Evolutionary conservation across 1,140 invertebrate species (phyloP).

Genomic region (Leptopilina clavipes): DNA sequence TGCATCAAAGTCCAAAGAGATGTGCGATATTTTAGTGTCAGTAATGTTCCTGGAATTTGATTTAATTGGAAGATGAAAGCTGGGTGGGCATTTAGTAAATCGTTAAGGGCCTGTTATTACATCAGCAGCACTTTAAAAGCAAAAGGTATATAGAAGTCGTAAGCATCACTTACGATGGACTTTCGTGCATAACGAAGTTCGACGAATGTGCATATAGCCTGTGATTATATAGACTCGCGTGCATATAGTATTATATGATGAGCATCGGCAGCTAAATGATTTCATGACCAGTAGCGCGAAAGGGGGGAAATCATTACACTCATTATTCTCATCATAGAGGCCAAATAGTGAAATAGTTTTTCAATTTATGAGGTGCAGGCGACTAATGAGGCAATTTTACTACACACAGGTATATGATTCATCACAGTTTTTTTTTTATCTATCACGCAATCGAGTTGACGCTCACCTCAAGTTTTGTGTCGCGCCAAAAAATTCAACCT

Average conservation of each 20-base stretch:
- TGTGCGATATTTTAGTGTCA: neutral
- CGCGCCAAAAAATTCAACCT: neutral
- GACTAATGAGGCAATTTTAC: conserved; percentile 25
- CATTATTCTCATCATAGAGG: conserved; percentile 31
- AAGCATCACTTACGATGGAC: conserved; percentile 31
- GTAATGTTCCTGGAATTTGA: neutral
- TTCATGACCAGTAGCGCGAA: conserved; percentile 29
- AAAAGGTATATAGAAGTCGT: neutral
- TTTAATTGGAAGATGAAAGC: conserved; percentile 23
- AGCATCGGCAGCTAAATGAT: conserved; percentile 26
- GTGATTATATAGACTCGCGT: conserved; percentile 34
- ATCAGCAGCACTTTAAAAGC: neutral
- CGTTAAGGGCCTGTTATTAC: conserved; percentile 26
- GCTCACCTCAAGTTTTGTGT: neutral
- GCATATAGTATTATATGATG: conserved; percentile 24
- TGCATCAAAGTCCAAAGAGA: neutral
- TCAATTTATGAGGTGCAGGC: conserved; percentile 4
- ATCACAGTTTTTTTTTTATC: neutral
- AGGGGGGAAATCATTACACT: conserved; percentile 26
- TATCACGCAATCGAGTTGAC: neutral
- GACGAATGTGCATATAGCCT: conserved; percentile 1
- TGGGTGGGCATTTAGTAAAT: conserved; percentile 29
- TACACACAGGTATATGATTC: neutral
- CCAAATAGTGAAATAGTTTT: conserved; percentile 27
- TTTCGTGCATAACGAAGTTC: conserved; percentile 32